phyloP scores from a whole-genome alignment of 1,140 invertebrate species.

The Euwallacea similis region DNA sequence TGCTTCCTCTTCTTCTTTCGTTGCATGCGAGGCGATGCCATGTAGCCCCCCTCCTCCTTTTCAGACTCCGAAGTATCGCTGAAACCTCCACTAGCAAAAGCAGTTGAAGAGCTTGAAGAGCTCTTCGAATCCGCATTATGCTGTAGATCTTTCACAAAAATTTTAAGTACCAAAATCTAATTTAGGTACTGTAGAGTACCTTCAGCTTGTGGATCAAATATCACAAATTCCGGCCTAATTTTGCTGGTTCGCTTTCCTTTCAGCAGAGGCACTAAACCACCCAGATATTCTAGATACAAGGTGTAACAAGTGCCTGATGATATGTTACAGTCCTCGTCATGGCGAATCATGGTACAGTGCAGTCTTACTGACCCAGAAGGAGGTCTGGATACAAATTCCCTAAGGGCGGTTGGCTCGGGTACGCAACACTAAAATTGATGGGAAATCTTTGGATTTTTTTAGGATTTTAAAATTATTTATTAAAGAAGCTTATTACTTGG shows the following conservation, averaged over 20 bases:
- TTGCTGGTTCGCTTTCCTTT: slow-evolving; percentile 96
- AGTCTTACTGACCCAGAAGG: slow-evolving; percentile 80
- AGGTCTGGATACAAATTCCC: slow-evolving; percentile 91
- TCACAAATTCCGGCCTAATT: slow-evolving; percentile 96
- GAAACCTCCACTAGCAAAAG: slow-evolving; percentile 54
- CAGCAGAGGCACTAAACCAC: slow-evolving; percentile 92
- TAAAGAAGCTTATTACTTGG: not conserved
- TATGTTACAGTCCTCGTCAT: slow-evolving; percentile 76
- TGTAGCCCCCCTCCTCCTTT: slow-evolving; percentile 68
- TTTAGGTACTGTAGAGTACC: slow-evolving; percentile 55
- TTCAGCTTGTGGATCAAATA: slow-evolving; percentile 90
- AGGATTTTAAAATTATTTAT: slow-evolving; percentile 8
- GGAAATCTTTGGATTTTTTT: not conserved
- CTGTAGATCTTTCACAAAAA: not conserved
- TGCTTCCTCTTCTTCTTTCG: slow-evolving; percentile 63
- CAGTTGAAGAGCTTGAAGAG: slow-evolving; percentile 55
- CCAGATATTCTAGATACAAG: slow-evolving; percentile 94
- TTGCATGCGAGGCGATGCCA: slow-evolving; percentile 68
- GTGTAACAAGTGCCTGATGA: slow-evolving; percentile 83
- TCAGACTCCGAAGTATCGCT: slow-evolving; percentile 81
- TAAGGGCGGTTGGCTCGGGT: slow-evolving; percentile 81
- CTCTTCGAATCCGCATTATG: slow-evolving; percentile 54
- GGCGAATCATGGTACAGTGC: slow-evolving; percentile 95
- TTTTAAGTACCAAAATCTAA: not conserved
- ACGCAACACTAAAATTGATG: slow-evolving; percentile 80